Evolutionary conservation across 2,888 invertebrate species (phyloP).

Genomic region (Cantharis lateralis): DNA sequence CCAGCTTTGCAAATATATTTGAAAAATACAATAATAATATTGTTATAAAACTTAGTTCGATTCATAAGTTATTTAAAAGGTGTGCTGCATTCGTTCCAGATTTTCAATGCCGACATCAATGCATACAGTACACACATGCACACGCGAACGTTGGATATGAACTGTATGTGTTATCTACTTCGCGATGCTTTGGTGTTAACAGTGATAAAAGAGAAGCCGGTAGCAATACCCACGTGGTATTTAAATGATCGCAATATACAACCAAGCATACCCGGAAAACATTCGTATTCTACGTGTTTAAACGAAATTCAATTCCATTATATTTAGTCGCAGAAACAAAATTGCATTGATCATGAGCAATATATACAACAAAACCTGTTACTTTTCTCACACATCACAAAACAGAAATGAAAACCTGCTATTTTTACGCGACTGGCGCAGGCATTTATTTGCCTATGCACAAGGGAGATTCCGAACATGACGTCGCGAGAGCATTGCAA

Average conservation of each 20-base stretch:
- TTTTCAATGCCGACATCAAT: constrained; percentile 11
- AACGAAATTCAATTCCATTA: constrained; percentile 4
- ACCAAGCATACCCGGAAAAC: background rate
- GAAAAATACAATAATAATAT: background rate
- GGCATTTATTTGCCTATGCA: background rate
- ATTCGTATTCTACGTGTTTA: background rate
- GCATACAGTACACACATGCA: background rate
- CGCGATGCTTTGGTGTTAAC: constrained; percentile 15
- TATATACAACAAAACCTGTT: background rate
- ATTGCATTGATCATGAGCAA: background rate
- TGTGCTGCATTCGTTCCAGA: constrained; percentile 13
- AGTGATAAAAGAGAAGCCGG: constrained; percentile 16
- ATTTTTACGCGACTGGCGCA: background rate
- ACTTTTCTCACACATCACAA: background rate
- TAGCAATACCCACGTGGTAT: constrained; percentile 19
- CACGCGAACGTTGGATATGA: background rate
- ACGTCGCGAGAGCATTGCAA: background rate
- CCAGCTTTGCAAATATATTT: background rate
- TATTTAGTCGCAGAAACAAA: background rate
- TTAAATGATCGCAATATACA: constrained; percentile 5
- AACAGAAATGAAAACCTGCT: background rate
- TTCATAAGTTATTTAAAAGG: constrained; percentile 9
- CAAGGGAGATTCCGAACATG: background rate
- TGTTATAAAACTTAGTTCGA: background rate
- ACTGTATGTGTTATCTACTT: constrained; percentile 6